Evolutionary conservation across 64 coral and sea anemone genomes (phyloP), one percentile per base, ranked within the genome.

Genomic region (Astreopora myriophthalma): DNA sequence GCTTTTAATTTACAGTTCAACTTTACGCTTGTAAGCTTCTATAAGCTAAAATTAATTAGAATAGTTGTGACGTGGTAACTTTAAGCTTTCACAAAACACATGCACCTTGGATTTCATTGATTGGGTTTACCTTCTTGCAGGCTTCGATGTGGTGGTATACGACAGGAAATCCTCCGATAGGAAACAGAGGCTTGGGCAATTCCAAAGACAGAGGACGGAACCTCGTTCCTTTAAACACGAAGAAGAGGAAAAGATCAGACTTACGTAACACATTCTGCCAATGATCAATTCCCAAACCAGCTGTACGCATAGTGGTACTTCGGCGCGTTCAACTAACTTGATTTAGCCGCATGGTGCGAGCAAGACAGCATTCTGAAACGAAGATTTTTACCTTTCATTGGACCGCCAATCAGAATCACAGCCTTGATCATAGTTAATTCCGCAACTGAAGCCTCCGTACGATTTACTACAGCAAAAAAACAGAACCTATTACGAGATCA

Each of bases 91-190:
- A n/a, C n/a, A n/a, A n/a, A n/a, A n/a, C n/a, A n/a, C n/a, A n/a
- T n/a, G n/a, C n/a, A n/a, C n/a, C n/a, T n/a, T n/a, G 51, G 51
- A 13, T 19, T 0, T 55, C 40, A 44, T n/a, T n/a, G n/a, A 46
- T 42, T 12, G 9, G 2, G 80, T 34, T 2, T 70, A 96, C 97
- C 97, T 99, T 95, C 64, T 34, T 87, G 69, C 97, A 99, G 49
- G 97, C 90, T 91, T 99, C 97, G 12, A 99, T 99, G 32, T 99
- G 97, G 33, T 99, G 97, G 8, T 99, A 94, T 34, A 99, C 93
- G 4, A 99, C 79, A 64, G 97, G 97, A 79, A 84, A 96, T 25
- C 97, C 97, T 71, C 89, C 97, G 4, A 99, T 91, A 2, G 97
- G 97, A 22, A 99, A 99, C 6, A 99, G 69, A 1, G 97, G 97